Evolutionary conservation across 2,797 vertebrate species (phyloP).

Genomic region (Morelia viridis): DNA sequence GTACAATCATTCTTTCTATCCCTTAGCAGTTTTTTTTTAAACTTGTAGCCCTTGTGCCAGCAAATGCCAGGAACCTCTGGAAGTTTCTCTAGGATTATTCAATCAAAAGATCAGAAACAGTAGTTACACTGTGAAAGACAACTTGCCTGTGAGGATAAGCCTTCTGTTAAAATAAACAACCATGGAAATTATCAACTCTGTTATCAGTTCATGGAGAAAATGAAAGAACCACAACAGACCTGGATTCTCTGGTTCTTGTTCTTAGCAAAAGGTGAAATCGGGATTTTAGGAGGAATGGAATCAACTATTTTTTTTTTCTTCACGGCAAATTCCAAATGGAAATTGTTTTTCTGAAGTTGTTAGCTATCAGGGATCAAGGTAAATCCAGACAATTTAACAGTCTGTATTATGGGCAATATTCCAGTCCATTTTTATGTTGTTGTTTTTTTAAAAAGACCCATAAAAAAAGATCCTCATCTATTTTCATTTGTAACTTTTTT

Average conservation of each 20-base stretch:
- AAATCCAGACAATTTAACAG: neutral
- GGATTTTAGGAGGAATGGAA: neutral
- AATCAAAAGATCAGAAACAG: neutral
- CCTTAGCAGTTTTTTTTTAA: neutral
- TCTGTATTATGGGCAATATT: neutral
- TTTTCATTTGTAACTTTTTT: neutral
- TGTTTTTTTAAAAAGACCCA: neutral
- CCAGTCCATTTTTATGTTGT: neutral
- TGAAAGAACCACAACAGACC: neutral
- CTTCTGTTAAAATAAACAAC: neutral
- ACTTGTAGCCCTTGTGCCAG: neutral
- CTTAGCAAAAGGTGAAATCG: neutral
- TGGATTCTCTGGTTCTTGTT: neutral
- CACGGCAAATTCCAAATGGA: neutral
- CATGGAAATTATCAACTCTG: neutral
- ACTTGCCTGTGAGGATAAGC: neutral
- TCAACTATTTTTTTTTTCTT: neutral
- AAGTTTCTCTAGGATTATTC: neutral
- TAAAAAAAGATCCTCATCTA: neutral
- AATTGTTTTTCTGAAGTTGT: neutral
- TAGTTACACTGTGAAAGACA: neutral
- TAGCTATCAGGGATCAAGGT: neutral
- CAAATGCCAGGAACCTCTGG: neutral
- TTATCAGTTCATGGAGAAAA: neutral
- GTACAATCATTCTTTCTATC: neutral